Conservation (phyloP, 2,113 vertebrate species). For the Equus przewalskii region DNA sequence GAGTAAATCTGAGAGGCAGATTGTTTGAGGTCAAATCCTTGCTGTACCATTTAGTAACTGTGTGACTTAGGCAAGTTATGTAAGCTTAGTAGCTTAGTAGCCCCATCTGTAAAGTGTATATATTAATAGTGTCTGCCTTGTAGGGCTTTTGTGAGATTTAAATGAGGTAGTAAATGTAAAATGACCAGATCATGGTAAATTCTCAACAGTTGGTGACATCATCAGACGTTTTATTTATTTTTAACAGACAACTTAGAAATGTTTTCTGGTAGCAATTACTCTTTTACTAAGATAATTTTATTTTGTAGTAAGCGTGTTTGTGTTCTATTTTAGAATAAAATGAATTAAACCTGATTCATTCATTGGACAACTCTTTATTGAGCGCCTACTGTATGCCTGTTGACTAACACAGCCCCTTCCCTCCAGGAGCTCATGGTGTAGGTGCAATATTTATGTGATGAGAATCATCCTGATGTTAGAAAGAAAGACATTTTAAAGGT, state of each 20-base stretch:
- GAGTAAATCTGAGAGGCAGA: not conserved
- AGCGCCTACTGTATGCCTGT: not conserved
- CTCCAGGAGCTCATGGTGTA: not conserved
- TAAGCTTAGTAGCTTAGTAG: not conserved
- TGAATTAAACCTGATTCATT: not conserved
- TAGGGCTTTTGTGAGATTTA: not conserved
- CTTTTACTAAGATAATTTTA: constrained; percentile 49
- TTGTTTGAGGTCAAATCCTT: constrained; percentile 15
- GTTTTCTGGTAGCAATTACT: constrained; percentile 72
- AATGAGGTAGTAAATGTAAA: not conserved
- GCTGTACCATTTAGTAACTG: not conserved
- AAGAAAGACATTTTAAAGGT: constrained; percentile 59
- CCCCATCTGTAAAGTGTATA: not conserved
- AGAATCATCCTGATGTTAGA: constrained; percentile 61
- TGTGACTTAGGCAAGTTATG: not conserved
- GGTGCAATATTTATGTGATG: not conserved
- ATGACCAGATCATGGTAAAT: not conserved
- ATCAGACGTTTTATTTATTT: constrained; percentile 66
- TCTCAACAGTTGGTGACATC: constrained; percentile 22
- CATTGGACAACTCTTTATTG: not conserved
- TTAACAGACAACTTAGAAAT: constrained; percentile 66
- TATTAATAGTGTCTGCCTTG: not conserved
- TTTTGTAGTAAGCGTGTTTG: constrained; percentile 55
- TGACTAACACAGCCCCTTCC: not conserved
- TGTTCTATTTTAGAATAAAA: constrained; percentile 68